Evolutionary conservation across 2,888 invertebrate species (phyloP).

Genomic region (Caenorhabditis becei): DNA sequence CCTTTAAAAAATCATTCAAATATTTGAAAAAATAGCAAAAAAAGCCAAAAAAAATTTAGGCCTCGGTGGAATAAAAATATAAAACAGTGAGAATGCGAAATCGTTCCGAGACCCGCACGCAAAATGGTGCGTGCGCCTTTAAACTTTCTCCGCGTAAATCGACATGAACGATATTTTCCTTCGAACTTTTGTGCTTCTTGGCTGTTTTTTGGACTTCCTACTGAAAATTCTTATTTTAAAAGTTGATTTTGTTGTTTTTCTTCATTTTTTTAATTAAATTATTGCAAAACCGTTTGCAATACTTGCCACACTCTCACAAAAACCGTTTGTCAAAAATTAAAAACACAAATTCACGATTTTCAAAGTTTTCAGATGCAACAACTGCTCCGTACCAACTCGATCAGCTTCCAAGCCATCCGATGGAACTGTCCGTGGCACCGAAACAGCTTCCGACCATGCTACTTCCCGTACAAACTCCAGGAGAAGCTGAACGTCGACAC

Average conservation of each 20-base stretch:
- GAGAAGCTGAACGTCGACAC: slow-evolving; percentile 75
- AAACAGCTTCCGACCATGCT: slow-evolving; percentile 76
- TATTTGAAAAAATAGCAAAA: slow-evolving; percentile 45
- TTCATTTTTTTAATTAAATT: no score
- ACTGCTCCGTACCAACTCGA: slow-evolving; percentile 34
- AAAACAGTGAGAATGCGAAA: slow-evolving; percentile 22
- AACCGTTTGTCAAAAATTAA: no score
- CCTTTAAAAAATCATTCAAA: slow-evolving; percentile 18
- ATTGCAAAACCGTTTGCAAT: no score
- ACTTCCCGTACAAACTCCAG: slow-evolving; percentile 77
- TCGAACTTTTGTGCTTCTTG: no score
- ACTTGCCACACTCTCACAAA: no score
- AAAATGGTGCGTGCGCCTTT: slow-evolving; percentile 54
- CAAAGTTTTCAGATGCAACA: slow-evolving; percentile 49
- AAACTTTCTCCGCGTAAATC: slow-evolving; percentile 38
- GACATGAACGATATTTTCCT: slow-evolving; percentile 10
- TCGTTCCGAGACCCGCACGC: slow-evolving; percentile 51
- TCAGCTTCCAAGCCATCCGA: slow-evolving; percentile 67
- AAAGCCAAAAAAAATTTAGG: slow-evolving; percentile 66
- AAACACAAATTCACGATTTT: background rate
- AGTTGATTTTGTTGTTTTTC: no score
- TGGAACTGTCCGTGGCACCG: slow-evolving; percentile 80
- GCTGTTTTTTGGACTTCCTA: no score
- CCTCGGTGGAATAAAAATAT: slow-evolving; percentile 13
- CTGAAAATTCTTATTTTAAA: no score